Evolutionary conservation across 2,113 vertebrate species (phyloP).

Genomic region (Vireo altiloquus): DNA sequence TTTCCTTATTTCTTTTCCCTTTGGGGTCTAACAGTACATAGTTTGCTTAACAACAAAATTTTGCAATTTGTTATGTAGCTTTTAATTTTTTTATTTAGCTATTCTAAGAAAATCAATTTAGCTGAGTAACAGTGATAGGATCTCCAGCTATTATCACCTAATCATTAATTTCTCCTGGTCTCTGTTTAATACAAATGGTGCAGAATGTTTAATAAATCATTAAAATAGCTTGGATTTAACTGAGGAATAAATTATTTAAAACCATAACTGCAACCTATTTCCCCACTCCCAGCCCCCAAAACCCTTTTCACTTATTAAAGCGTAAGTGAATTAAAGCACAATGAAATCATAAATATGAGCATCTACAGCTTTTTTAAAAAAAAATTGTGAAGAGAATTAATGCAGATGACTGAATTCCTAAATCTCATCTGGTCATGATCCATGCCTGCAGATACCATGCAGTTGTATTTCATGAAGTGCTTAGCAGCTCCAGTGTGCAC

Average conservation of each 20-base stretch:
- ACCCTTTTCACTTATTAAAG: not conserved
- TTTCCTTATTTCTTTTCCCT: not conserved
- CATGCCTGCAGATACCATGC: not conserved
- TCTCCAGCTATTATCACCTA: not conserved
- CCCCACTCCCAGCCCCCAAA: not conserved
- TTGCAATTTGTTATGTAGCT: not conserved
- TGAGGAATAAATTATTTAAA: slow-evolving; percentile 49
- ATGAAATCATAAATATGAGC: slow-evolving; percentile 3
- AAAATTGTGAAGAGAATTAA: not conserved
- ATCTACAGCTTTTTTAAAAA: not conserved
- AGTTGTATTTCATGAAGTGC: not conserved
- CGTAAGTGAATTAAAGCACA: not conserved
- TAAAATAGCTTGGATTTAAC: slow-evolving; percentile 26
- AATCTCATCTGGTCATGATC: not conserved
- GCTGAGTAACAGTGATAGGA: not conserved
- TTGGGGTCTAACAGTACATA: fast-evolving
- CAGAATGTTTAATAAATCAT: slow-evolving; percentile 45
- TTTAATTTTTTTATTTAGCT: not conserved
- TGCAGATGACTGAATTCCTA: not conserved
- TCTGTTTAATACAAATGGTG: slow-evolving; percentile 11
- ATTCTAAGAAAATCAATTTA: slow-evolving; percentile 38
- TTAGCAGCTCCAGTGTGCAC: not conserved
- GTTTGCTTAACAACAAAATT: not conserved
- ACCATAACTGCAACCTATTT: not conserved
- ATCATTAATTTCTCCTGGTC: slow-evolving; percentile 16